Conservation (phyloP, 2,888 invertebrate species). For the Cheilosia variabilis region DNA sequence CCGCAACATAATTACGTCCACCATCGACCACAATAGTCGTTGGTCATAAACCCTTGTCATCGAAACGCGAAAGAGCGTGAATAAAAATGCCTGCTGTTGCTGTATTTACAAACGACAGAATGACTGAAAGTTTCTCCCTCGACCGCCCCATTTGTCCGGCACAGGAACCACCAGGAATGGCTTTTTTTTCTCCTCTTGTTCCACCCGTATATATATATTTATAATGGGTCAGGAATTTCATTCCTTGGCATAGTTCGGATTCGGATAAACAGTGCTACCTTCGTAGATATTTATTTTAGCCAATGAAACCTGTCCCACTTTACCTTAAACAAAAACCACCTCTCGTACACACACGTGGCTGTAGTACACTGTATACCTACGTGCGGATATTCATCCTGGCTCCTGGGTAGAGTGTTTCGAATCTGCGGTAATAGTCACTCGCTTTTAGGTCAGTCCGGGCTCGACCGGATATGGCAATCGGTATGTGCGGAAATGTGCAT, state of each 20-base stretch:
- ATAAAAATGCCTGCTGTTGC: conserved; percentile 44
- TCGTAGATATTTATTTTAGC: conserved; percentile 45
- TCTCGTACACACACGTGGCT: not conserved
- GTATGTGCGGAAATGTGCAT: conserved; percentile 59
- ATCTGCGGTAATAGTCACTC: conserved; percentile 10
- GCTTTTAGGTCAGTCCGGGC: conserved; percentile 31
- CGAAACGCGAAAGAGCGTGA: conserved; percentile 47
- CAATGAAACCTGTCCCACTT: conserved; percentile 51
- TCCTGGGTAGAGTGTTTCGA: not conserved
- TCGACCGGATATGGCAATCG: conserved; percentile 60
- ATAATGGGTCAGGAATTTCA: conserved; percentile 31
- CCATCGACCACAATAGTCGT: not conserved
- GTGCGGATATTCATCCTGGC: not conserved
- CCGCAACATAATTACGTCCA: too few relatives aligned
- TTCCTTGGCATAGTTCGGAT: conserved; percentile 2
- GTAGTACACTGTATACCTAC: not conserved
- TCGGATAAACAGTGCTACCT: conserved; percentile 22
- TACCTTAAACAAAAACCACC: conserved; percentile 23
- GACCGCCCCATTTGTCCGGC: not conserved
- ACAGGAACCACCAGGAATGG: not conserved
- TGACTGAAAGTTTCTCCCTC: conserved; percentile 20
- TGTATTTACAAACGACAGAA: conserved; percentile 35
- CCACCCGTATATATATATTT: conserved; percentile 17
- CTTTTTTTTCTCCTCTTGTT: not conserved
- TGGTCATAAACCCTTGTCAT: conserved; percentile 33